Evolutionary conservation across 2,888 invertebrate genomes (phyloP).

Genomic region (Phorcus lineatus): DNA sequence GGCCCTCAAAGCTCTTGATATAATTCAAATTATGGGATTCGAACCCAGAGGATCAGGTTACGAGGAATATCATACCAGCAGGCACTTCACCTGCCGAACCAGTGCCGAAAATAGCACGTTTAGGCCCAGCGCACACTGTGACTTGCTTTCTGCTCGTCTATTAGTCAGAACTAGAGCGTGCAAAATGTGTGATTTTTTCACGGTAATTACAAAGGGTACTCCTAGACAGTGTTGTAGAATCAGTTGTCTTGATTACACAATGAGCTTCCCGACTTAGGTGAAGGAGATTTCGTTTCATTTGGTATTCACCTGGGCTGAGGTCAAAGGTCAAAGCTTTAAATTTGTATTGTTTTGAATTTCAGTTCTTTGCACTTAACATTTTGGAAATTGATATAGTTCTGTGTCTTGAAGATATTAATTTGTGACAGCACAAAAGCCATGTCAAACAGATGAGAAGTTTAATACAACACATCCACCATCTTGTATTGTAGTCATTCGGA

Average conservation of each 20-base stretch:
- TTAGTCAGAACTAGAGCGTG: neutral
- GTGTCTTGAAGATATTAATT: too few species aligned
- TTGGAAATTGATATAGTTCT: too few species aligned
- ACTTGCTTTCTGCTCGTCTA: neutral
- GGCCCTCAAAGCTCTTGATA: neutral
- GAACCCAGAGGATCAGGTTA: neutral
- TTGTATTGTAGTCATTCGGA: too few species aligned
- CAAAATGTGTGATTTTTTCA: conserved; percentile 14
- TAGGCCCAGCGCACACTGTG: neutral
- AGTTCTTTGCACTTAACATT: too few species aligned
- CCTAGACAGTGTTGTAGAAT: neutral
- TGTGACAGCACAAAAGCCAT: too few species aligned
- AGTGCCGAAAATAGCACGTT: neutral
- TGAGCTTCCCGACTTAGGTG: neutral
- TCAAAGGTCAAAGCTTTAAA: neutral
- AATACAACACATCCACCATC: too few species aligned
- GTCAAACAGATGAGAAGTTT: too few species aligned
- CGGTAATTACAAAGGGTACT: conserved; percentile 7
- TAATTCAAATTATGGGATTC: conserved; percentile 12
- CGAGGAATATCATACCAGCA: neutral
- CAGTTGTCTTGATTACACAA: neutral
- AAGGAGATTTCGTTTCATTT: neutral
- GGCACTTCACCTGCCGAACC: neutral
- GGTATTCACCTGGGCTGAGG: neutral
- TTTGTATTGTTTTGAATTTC: neutral